Base-by-base conservation (phyloP, 2,113 vertebrate species). In the Polyodon spathula region DNA sequence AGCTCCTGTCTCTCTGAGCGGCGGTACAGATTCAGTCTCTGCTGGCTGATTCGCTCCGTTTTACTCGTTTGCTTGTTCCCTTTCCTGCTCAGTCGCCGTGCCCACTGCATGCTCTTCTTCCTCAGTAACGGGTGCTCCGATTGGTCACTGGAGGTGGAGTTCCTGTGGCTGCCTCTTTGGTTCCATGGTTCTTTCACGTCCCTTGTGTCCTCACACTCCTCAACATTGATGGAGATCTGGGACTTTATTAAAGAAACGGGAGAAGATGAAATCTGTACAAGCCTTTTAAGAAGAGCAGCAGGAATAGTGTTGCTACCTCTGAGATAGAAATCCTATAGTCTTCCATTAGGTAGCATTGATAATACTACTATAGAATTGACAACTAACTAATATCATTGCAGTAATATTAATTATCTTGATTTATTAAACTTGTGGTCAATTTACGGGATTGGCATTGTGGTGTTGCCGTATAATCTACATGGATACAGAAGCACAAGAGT, bases 91-190 rank as follows among this genome's bases (percentile, higher is more conserved):
- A 97, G 86, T 7, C 90, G 79, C 14, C 93, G 86, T 0, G 93
- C 95, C 96, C 96, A 98, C 81, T 93, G 93, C 88, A 96, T 92
- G 86, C 96, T 98, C 79, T 96, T 98, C 69, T 86, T 93, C 64
- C 95, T 86, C 69, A 95, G 87, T 68, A 96, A 84, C 0, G 93
- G 92, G 76, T 91, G 92, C 72, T 95, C 93, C 0, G 90, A 90
- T 2, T 90, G 93, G 79, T 97, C 92, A 0, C 88, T 86, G 1
- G 87, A 74, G 17, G 80, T 89, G 0, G 86, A 84, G 78, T 89
- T 92, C 2, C 89, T 76, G 77, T 93, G 84, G 61, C 81, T 77
- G 6, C 81, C 67, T 76, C 85, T 93, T 16, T 84, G 76, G 60
- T 86, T 86, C 92, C 93, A 93, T 65, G 88, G 78, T 46, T 89